These are phyloP conservation scores for Machimus atricapillus DNA, from an alignment of 2,888 invertebrate genomes.

Conservation along the genomic window DNA sequence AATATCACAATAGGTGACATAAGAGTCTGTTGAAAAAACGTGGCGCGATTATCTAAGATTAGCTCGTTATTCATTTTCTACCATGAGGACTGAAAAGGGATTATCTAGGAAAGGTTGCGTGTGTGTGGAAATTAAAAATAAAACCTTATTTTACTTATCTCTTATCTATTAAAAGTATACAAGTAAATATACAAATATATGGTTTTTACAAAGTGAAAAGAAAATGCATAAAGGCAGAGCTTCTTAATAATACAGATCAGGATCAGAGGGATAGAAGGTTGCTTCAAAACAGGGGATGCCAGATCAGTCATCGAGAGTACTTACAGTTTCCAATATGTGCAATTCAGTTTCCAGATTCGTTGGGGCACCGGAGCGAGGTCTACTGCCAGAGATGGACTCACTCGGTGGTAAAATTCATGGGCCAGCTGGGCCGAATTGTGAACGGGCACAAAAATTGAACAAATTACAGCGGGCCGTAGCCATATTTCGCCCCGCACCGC, in stretches of 20 bases:
- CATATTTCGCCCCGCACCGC: constrained; percentile 1
- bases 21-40: no score
- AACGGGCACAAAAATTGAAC: constrained; percentile 1
- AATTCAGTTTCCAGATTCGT: background rate
- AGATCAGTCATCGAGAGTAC: background rate
- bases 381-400: background rate
- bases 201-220: background rate
- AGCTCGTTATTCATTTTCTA: no score
- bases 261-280: background rate
- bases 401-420: background rate
- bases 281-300: background rate
- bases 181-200: background rate
- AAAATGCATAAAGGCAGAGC: background rate
- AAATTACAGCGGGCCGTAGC: background rate
- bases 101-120: no score
- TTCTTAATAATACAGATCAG: no score
- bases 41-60: no score
- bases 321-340: background rate
- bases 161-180: no score
- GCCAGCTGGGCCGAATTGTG: background rate
- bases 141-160: no score
- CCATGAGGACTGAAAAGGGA: no score
- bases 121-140: no score
- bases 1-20: no score
- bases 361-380: background rate